Percentiles rank a stretch among this genome's conserved stretches.
Conservation (phyloP, 1,140 invertebrate genomes). For the Nautilus pompilius region DNA sequence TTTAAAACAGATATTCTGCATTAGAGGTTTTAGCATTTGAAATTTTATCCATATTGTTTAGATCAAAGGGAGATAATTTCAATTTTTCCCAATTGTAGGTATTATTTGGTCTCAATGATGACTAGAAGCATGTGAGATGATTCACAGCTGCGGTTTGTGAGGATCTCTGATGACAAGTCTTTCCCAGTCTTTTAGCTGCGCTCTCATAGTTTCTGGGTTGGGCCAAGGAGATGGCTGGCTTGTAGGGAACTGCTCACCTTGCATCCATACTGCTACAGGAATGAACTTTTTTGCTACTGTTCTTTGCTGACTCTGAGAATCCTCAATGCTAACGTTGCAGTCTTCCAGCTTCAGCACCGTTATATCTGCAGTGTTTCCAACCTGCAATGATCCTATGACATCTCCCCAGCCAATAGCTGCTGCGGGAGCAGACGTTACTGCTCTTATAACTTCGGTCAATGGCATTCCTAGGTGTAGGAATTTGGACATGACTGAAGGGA, state of each 20-base stretch:
- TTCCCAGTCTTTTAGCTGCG: constrained; percentile 4
- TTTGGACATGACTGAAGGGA: constrained; percentile 41
- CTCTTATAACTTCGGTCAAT: constrained; percentile 31
- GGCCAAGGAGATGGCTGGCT: constrained; percentile 17
- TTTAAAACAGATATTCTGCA: too few relatives aligned
- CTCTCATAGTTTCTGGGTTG: constrained; percentile 16
- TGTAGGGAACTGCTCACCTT: constrained; percentile 21
- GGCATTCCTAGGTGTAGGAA: constrained; percentile 46
- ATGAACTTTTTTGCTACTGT: constrained; percentile 21
- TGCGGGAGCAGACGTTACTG: constrained; percentile 37
- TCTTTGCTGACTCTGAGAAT: constrained; percentile 24
- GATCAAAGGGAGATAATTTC: constrained; percentile 1
- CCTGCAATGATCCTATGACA: constrained; percentile 28
- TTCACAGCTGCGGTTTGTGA: neutral
- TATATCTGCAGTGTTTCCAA: constrained; percentile 37
- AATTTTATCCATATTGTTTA: neutral
- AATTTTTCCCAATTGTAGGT: neutral
- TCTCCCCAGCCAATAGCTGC: constrained; percentile 22
- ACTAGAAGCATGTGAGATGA: constrained; percentile 3
- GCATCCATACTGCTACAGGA: constrained; percentile 39
- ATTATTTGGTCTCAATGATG: constrained; percentile 3
- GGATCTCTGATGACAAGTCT: constrained; percentile 13
- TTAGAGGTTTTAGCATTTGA: neutral
- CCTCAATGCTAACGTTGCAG: constrained; percentile 29
- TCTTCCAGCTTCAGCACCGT: constrained; percentile 34